These are phyloP conservation scores for Dynastes hyllus DNA, from an alignment of 2,888 invertebrate genomes.

Conservation along the genomic window DNA sequence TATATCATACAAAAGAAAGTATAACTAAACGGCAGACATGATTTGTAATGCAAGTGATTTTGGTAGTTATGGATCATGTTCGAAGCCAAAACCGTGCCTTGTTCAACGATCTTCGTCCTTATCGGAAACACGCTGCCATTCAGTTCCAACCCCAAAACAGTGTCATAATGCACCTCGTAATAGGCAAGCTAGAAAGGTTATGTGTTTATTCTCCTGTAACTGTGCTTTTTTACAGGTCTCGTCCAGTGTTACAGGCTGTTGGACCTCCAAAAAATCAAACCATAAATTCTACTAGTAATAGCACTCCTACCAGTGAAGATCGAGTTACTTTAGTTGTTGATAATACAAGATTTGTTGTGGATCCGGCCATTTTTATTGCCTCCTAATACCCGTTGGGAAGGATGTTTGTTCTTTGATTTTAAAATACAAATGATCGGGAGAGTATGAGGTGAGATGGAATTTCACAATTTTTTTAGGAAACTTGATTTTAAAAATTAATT, in stretches of 20 bases:
- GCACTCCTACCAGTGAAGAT: constrained; percentile 76
- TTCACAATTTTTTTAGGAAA: too few species aligned
- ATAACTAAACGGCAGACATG: not conserved
- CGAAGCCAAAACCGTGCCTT: constrained; percentile 79
- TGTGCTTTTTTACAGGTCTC: constrained; percentile 62
- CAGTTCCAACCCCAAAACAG: constrained; percentile 73
- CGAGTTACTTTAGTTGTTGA: constrained; percentile 96
- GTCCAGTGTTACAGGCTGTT: constrained; percentile 62
- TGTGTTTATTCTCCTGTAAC: constrained; percentile 50
- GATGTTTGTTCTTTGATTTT: constrained; percentile 95
- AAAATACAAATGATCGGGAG: constrained; percentile 97
- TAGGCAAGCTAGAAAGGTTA: constrained; percentile 65
- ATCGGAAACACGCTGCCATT: constrained; percentile 73
- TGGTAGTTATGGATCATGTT: constrained; percentile 77
- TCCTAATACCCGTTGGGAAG: constrained; percentile 99
- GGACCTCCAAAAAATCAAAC: constrained; percentile 62
- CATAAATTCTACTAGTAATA: constrained; percentile 46
- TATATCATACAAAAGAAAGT: not conserved
- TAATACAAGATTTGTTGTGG: constrained; percentile 92
- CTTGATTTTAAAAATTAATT: too few species aligned
- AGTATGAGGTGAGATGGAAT: constrained; percentile 98
- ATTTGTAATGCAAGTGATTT: constrained; percentile 61
- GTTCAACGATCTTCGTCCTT: constrained; percentile 74
- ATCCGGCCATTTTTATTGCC: constrained; percentile 94
- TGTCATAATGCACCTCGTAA: constrained; percentile 71